These are phyloP conservation scores for Lordiphosa clarofinis DNA, from an alignment of 1,140 invertebrate genomes.

Conservation along the genomic window DNA sequence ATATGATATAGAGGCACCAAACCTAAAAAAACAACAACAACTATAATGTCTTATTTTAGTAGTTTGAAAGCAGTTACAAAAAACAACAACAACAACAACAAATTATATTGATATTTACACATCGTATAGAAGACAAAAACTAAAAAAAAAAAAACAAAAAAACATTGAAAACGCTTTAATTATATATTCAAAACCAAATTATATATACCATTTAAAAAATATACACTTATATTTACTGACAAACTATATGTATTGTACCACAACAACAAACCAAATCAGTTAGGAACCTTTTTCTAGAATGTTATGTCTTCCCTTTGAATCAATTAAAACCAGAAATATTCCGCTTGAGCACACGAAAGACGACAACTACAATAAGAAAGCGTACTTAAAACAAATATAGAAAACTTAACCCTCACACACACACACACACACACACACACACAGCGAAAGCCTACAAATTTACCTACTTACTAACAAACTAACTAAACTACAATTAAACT, in stretches of 20 bases:
- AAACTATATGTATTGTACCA: slow-evolving; percentile 17
- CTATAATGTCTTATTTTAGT: slow-evolving; percentile 13
- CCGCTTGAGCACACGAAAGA: slow-evolving; percentile 1
- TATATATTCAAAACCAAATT: slow-evolving; percentile 32
- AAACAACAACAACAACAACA: slow-evolving; percentile 7
- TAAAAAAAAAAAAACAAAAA: neutral
- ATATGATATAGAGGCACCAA: slow-evolving; percentile 51
- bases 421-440: slow-evolving; percentile 13
- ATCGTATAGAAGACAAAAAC: slow-evolving; percentile 37
- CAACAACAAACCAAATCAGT: slow-evolving; percentile 53
- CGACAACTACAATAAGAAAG: slow-evolving; percentile 35
- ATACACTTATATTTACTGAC: slow-evolving; percentile 59
- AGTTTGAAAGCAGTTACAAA: slow-evolving; percentile 64
- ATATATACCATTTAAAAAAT: slow-evolving; percentile 49
- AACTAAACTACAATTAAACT: slow-evolving; percentile 10
- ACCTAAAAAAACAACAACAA: slow-evolving; percentile 28
- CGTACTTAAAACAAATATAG: slow-evolving; percentile 4
- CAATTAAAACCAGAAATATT: slow-evolving; percentile 49
- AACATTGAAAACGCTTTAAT: slow-evolving; percentile 49
- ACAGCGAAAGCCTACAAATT: slow-evolving; percentile 54
- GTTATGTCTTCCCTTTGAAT: slow-evolving; percentile 76
- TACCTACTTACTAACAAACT: slow-evolving; percentile 36
- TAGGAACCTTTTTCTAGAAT: slow-evolving; percentile 73
- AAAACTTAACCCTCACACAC: slow-evolving; percentile 29
- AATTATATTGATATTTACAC: slow-evolving; percentile 72